Conservation (phyloP, 1,140 invertebrate species). For the Battus philenor region DNA sequence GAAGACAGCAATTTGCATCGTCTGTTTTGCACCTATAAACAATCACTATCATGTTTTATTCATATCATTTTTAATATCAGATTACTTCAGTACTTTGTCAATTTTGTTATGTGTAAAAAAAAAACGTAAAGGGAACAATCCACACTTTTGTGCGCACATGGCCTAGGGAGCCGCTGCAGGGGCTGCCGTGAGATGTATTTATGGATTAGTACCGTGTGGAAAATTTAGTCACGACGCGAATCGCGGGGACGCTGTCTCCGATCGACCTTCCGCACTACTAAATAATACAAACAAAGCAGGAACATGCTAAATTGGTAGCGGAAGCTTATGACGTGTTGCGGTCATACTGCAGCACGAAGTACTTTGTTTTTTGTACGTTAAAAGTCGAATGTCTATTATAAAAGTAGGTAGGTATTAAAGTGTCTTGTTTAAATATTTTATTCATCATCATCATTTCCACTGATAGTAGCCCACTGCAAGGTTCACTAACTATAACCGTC, state of each 20-base stretch:
- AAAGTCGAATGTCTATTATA: too few species aligned
- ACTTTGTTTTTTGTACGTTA: too few species aligned
- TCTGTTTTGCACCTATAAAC: too few species aligned
- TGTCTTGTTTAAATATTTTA: too few species aligned
- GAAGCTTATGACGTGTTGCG: conserved; percentile 13
- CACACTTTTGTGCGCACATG: conserved; percentile 4
- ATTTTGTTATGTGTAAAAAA: background rate
- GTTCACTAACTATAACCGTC: too few species aligned
- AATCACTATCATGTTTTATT: too few species aligned
- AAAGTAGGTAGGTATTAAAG: too few species aligned
- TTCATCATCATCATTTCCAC: too few species aligned
- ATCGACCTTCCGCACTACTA: conserved; percentile 52
- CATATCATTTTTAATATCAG: too few species aligned
- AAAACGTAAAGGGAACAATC: background rate
- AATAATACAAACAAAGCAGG: conserved; percentile 26
- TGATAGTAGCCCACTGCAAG: too few species aligned
- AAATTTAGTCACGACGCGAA: conserved; percentile 61
- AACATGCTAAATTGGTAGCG: conserved; percentile 20
- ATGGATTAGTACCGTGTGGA: conserved; percentile 72
- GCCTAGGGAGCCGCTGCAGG: conserved; percentile 15
- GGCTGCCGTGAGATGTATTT: conserved; percentile 56
- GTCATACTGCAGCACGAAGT: background rate
- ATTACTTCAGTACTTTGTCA: too few species aligned
- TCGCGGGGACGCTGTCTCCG: conserved; percentile 40
- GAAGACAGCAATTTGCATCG: background rate